Evolutionary conservation across 2,888 invertebrate species (phyloP), one percentile per base, ranked within the genome.

Genomic region (Tachystola acroxantha): DNA sequence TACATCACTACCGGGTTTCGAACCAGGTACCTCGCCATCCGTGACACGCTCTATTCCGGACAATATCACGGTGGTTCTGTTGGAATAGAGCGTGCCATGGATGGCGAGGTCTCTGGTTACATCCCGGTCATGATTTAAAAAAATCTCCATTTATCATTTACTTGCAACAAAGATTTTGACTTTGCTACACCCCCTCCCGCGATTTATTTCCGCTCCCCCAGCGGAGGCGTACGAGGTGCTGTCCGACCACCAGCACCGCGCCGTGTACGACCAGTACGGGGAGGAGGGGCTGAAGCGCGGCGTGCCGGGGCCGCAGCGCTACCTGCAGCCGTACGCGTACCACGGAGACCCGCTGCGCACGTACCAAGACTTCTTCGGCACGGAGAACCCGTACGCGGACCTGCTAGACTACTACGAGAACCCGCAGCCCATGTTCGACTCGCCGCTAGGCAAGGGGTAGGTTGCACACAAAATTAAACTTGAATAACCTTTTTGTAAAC

Each of bases 251-350:
- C 76, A 91, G 43, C 79, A 78, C 42, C 88, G 94, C 38, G 92
- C 95, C 9, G 90, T 96, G 10, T 97, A 93, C 78, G 96, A 97
- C 74, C 94, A 95, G 58, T 96, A 93, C 73, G 97, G 97, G 0
- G 96, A 96, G 72, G 93, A 93, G 57, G 96, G 96, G 0, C 81
- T 97, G 29, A 95, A 95, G 67, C 89, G 89, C 55, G 96, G 96
- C 0, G 90, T 96, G 0, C 92, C 93, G 3, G 89, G 92, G 2
- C 92, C 92, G 0, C 56, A 53, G 0, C 89, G 88, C 4, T 93
- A 89, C 66, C 90, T 93, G 48, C 89, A 91, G 37, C 92, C 94
- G 0, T 95, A 93, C 66, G 84, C 90, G 28, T 97, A 94, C 80
- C 95, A 96, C 63, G 95, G 94, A 0, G 92, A 96, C 59, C 91